These are phyloP conservation scores for Amblyteles armatorius DNA, from an alignment of 2,888 invertebrate genomes.

Conservation along the genomic window DNA sequence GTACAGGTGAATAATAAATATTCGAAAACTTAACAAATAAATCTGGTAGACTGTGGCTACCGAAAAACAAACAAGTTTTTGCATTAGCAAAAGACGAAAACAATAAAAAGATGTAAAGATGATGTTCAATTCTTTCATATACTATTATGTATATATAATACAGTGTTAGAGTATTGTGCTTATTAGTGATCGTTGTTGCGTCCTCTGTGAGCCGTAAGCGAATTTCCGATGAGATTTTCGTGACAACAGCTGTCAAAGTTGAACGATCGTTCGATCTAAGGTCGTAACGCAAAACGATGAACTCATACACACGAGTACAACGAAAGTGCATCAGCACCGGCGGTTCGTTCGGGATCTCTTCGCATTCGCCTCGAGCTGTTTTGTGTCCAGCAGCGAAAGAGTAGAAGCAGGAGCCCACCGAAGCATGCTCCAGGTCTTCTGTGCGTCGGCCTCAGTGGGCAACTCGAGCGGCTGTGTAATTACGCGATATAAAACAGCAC, in stretches of 20 bases:
- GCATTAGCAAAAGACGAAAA: too few relatives aligned
- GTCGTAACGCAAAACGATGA: neutral
- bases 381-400: conserved; percentile 29
- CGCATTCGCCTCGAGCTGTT: conserved; percentile 34
- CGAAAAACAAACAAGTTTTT: too few relatives aligned
- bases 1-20: neutral
- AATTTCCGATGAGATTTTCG: neutral
- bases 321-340: neutral
- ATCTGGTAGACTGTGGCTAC: neutral
- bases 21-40: neutral
- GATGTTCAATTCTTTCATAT: too few relatives aligned
- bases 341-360: conserved; percentile 15
- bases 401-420: conserved; percentile 17
- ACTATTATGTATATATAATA: too few relatives aligned
- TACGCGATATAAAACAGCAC: conserved; percentile 69
- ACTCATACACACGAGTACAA: neutral
- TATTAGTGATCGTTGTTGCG: neutral
- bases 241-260: conserved; percentile 8
- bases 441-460: conserved; percentile 42
- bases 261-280: neutral
- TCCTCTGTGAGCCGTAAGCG: neutral
- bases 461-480: conserved; percentile 66
- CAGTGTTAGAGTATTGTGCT: neutral
- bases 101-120: too few relatives aligned
- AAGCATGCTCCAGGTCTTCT: conserved; percentile 22